Conservation (phyloP, 1,140 invertebrate species). For the Bombus ignitus region DNA sequence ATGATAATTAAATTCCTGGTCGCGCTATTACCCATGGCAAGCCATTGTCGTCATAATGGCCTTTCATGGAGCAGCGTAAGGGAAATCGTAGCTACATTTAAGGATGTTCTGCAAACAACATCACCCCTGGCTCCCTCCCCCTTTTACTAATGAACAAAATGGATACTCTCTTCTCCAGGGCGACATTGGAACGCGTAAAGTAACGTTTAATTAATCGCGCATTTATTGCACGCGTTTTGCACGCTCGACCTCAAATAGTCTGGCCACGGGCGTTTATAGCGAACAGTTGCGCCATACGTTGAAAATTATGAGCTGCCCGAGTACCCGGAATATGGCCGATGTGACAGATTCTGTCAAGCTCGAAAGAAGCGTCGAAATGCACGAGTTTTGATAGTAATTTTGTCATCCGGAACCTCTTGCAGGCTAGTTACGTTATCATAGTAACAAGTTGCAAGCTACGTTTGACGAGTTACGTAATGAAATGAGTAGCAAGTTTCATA, state of each 20-base stretch:
- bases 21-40: slow-evolving; percentile 63
- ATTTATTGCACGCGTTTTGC: slow-evolving; percentile 5
- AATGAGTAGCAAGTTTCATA: neutral
- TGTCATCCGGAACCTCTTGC: neutral
- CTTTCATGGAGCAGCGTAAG: slow-evolving; percentile 29
- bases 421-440: neutral
- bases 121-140: neutral
- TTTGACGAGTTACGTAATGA: neutral
- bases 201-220: slow-evolving; percentile 45
- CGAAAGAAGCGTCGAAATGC: neutral
- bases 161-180: too few relatives aligned
- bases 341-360: neutral
- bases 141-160: slow-evolving; percentile 14
- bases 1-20: slow-evolving; percentile 81
- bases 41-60: slow-evolving; percentile 58
- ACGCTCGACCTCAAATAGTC: neutral
- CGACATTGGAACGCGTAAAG: neutral
- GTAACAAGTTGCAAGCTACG: neutral
- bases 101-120: slow-evolving; percentile 45
- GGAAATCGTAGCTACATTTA: slow-evolving; percentile 41
- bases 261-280: neutral
- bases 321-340: neutral
- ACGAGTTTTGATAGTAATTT: neutral
- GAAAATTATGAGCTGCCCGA: neutral
- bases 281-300: neutral